Conservation (phyloP, 1,140 invertebrate species). For the Oryctes rhinoceros region DNA sequence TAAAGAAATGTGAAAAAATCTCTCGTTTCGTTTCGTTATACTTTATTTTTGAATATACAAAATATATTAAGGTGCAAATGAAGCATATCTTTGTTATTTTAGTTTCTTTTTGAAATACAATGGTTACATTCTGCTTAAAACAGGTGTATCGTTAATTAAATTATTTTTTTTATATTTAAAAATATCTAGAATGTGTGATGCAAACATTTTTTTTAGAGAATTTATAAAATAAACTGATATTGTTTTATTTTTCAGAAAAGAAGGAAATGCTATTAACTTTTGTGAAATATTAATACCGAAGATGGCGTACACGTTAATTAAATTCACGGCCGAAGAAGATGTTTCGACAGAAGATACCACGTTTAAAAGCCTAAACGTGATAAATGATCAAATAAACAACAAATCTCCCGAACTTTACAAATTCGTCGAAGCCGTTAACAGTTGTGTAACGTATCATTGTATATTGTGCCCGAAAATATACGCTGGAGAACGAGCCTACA, state of each 20-base stretch:
- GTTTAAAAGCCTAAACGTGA: conserved; percentile 32
- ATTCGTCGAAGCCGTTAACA: conserved; percentile 30
- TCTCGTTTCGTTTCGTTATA: no score
- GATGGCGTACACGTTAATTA: background rate
- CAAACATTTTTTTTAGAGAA: no score
- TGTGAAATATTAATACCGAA: conserved; percentile 37
- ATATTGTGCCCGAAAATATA: conserved; percentile 37
- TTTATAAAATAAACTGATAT: no score
- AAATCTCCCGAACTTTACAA: conserved; percentile 12
- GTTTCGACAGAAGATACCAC: background rate
- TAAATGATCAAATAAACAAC: background rate
- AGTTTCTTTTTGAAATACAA: no score
- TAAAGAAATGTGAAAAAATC: no score
- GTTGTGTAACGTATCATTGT: conserved; percentile 17
- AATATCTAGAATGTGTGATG: no score
- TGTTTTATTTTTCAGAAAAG: conserved; percentile 27
- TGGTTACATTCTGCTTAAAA: no score
- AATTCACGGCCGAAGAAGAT: conserved; percentile 22
- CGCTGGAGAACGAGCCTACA: conserved; percentile 16
- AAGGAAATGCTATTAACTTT: conserved; percentile 36
- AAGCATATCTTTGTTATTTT: no score
- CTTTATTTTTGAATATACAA: no score
- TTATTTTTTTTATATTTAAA: no score
- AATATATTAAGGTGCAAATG: no score
- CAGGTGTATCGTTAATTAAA: no score